Conservation (phyloP, 2,113 vertebrate species). For the Tragulus kanchil region DNA sequence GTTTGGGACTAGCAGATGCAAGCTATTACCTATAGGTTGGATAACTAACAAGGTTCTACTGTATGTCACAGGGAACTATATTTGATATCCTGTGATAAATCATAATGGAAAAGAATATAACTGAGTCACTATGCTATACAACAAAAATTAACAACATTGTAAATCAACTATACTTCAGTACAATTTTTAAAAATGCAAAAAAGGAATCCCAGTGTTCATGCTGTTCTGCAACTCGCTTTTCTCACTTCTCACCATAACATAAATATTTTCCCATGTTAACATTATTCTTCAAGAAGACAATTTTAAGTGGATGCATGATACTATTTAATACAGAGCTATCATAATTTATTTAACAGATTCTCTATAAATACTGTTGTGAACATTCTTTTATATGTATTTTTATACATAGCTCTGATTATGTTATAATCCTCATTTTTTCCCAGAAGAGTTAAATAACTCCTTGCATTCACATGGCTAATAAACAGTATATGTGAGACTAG, state of each 20-base stretch:
- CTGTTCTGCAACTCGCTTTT: not conserved
- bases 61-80: not conserved
- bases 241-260: not conserved
- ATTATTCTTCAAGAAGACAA: not conserved
- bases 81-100: not conserved
- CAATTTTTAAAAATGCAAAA: not conserved
- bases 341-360: constrained; percentile 9
- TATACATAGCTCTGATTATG: not conserved
- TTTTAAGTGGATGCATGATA: constrained; percentile 29
- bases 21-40: not conserved
- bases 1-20: not conserved
- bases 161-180: not conserved
- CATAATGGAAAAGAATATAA: not conserved
- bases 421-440: not conserved
- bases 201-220: not conserved
- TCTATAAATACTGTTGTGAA: not conserved
- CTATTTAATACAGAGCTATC: not conserved
- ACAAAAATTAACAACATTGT: not conserved
- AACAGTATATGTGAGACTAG: not conserved
- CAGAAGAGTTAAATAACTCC: not conserved
- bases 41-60: not conserved
- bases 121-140: not conserved
- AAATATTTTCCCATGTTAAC: not conserved
- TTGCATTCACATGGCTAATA: not conserved
- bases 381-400: not conserved